Evolutionary conservation across 2,888 invertebrate genomes (phyloP).

Genomic region (Hirudinaria manillensis): DNA sequence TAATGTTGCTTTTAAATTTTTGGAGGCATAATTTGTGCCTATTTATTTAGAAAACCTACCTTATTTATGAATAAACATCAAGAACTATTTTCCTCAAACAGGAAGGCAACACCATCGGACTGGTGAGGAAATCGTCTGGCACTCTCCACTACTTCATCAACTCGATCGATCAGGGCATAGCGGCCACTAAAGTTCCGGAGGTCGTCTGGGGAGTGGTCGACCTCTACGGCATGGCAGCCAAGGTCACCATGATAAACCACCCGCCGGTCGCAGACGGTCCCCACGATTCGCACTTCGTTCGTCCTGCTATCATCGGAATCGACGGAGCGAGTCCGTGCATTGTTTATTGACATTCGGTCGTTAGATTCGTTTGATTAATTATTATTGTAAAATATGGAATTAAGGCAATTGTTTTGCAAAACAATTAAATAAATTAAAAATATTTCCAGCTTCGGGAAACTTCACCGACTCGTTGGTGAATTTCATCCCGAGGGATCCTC

Average conservation of each 20-base stretch:
- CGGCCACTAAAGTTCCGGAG: slow-evolving; percentile 72
- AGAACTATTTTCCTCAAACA: no score
- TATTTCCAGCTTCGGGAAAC: neutral
- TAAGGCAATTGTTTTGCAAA: no score
- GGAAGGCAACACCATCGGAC: slow-evolving; percentile 85
- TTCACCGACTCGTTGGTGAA: slow-evolving; percentile 6
- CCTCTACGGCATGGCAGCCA: slow-evolving; percentile 65
- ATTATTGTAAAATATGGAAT: no score
- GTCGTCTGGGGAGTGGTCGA: slow-evolving; percentile 90
- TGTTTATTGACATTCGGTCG: no score
- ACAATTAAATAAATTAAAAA: no score
- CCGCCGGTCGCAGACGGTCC: neutral
- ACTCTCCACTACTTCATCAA: slow-evolving; percentile 88
- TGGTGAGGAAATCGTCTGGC: slow-evolving; percentile 77
- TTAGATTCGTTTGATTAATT: no score
- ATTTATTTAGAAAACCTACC: no score
- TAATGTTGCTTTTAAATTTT: no score
- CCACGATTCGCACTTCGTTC: neutral
- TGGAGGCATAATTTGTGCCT: no score
- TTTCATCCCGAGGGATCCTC: slow-evolving; percentile 42
- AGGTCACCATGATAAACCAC: slow-evolving; percentile 46
- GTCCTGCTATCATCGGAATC: neutral
- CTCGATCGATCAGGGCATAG: slow-evolving; percentile 74
- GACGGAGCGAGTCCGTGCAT: neutral
- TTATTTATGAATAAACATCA: no score